phyloP scores from a whole-genome alignment of 2,113 vertebrate species.

The Xiphias gladius region DNA sequence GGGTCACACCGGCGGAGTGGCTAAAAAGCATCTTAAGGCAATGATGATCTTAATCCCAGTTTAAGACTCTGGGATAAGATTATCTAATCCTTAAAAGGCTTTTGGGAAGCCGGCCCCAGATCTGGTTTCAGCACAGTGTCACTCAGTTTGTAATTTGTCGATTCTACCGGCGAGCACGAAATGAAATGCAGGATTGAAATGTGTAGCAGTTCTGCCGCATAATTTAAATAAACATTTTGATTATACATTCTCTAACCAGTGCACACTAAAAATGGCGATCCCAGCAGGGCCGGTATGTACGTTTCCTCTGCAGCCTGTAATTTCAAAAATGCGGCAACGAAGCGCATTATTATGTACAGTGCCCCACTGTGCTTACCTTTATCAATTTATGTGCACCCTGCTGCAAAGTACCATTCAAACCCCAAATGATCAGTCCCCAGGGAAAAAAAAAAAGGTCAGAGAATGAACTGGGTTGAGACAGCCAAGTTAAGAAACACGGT shows the following conservation, averaged over 20 bases:
- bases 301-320: not conserved
- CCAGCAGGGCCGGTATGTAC: not conserved
- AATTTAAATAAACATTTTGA: not conserved
- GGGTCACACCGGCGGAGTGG: not conserved
- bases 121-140: not conserved
- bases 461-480: not conserved
- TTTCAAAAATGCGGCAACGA: not conserved
- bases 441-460: not conserved
- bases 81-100: conserved; percentile 20
- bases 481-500: conserved; percentile 23
- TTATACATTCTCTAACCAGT: not conserved
- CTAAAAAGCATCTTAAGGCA: conserved; percentile 17
- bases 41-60: conserved; percentile 5
- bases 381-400: not conserved
- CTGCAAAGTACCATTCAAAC: not conserved
- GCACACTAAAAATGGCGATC: not conserved
- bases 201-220: not conserved
- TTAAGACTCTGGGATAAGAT: not conserved
- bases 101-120: conserved; percentile 1
- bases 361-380: conserved; percentile 3
- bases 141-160: conserved; percentile 3
- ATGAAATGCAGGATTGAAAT: not conserved
- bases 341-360: not conserved
- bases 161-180: not conserved
- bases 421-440: not conserved